Evolutionary conservation across 2,113 vertebrate genomes (phyloP).

Genomic region (Craseonycteris thonglongyai): DNA sequence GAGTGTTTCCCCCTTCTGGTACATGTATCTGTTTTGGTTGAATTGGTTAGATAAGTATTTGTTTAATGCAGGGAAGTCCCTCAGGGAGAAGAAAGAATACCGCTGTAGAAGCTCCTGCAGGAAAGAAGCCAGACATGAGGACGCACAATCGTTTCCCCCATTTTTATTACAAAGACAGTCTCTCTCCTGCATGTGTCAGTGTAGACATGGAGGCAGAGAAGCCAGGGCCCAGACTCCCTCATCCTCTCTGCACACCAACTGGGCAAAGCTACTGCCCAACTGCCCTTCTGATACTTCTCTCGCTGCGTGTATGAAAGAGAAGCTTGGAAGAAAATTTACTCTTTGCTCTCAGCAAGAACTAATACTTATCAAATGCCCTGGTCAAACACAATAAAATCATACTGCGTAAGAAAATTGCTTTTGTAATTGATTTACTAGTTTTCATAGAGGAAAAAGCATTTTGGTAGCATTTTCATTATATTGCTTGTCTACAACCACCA

Average conservation of each 20-base stretch:
- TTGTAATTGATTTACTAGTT: conserved; percentile 79
- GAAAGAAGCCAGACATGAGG: neutral
- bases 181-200: neutral
- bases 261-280: neutral
- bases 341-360: conserved; percentile 76
- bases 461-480: conserved; percentile 77
- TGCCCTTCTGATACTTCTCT: conserved; percentile 29
- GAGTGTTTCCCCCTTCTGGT: neutral
- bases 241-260: rapidly evolving
- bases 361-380: conserved; percentile 76
- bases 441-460: conserved; percentile 74
- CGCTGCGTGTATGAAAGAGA: conserved; percentile 56
- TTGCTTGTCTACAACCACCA: conserved; percentile 66
- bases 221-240: neutral
- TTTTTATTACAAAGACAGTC: neutral
- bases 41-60: neutral
- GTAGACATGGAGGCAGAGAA: neutral
- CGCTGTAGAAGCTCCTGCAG: neutral
- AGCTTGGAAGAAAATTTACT: conserved; percentile 71
- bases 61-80: neutral
- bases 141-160: neutral
- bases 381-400: conserved; percentile 79
- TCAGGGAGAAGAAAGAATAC: neutral
- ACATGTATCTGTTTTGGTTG: conserved; percentile 8
- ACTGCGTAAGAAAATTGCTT: conserved; percentile 77